A percentile compares a stretch with the other conserved stretches of the same genome.
phyloP scores from a whole-genome alignment of 2,797 vertebrate genomes.

The Oophaga sylvatica region DNA sequence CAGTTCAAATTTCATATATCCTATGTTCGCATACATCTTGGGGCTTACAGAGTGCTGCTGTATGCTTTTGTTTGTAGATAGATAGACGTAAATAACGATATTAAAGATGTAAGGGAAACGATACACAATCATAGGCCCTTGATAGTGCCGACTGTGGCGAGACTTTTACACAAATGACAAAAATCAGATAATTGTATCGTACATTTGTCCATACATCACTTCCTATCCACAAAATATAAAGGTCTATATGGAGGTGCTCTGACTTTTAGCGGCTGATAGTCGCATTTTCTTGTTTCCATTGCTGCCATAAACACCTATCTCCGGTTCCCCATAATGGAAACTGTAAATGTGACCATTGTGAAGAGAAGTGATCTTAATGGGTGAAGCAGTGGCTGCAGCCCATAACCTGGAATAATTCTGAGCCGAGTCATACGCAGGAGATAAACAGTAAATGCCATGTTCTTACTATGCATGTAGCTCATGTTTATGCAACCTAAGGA shows the following conservation, averaged over 20 bases:
- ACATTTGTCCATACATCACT: not conserved
- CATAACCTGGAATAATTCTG: conserved; percentile 45
- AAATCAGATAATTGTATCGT: not conserved
- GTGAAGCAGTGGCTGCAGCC: conserved; percentile 51
- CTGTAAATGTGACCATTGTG: conserved; percentile 29
- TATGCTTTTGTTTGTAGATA: not conserved
- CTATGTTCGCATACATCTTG: no score
- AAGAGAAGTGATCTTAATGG: conserved; percentile 51
- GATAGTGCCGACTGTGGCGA: not conserved
- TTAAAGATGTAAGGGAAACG: not conserved
- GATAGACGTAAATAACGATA: not conserved
- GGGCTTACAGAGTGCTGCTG: no score
- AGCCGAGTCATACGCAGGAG: conserved; percentile 30
- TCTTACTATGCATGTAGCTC: conserved; percentile 71
- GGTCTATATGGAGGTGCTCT: not conserved
- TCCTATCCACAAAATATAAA: not conserved
- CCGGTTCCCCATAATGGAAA: conserved; percentile 39
- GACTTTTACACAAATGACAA: not conserved
- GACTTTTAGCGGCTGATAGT: not conserved
- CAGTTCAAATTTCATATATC: no score
- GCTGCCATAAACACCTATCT: conserved; percentile 34
- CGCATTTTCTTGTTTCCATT: not conserved
- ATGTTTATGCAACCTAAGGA: conserved; percentile 68
- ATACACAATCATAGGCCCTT: not conserved
- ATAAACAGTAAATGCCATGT: conserved; percentile 51